phyloP scores from a whole-genome alignment of 2,113 vertebrate genomes.

The Rynchops niger region DNA sequence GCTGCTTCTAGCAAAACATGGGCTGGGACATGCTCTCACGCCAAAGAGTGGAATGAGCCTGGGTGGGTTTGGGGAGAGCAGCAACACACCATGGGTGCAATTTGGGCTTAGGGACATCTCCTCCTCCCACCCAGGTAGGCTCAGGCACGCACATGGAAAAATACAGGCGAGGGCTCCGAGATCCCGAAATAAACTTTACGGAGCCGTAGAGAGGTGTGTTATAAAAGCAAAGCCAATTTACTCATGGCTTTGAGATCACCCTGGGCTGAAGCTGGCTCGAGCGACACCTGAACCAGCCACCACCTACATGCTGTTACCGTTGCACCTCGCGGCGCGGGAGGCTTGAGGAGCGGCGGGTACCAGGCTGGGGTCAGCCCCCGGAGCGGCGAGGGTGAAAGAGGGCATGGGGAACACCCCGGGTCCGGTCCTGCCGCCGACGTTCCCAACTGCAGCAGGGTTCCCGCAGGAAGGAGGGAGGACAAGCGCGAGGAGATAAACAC shows the following conservation, averaged over 20 bases:
- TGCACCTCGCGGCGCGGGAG: fast-evolving
- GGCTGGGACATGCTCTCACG: fast-evolving
- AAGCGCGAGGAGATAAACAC: background rate
- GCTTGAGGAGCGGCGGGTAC: background rate
- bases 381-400: fast-evolving
- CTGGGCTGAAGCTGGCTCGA: background rate
- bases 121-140: background rate
- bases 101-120: background rate
- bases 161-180: background rate
- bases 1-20: background rate
- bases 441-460: background rate
- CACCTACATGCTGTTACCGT: fast-evolving
- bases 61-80: background rate
- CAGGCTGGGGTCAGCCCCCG: fast-evolving
- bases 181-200: background rate
- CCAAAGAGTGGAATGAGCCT: background rate
- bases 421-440: background rate
- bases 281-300: fast-evolving
- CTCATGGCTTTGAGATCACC: background rate
- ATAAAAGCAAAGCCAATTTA: background rate
- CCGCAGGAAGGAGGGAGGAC: background rate
- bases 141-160: fast-evolving
- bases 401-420: background rate
- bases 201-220: background rate
- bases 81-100: background rate